Evolutionary conservation across 2,797 vertebrate species (phyloP).

Genomic region (Crax fasciolata): DNA sequence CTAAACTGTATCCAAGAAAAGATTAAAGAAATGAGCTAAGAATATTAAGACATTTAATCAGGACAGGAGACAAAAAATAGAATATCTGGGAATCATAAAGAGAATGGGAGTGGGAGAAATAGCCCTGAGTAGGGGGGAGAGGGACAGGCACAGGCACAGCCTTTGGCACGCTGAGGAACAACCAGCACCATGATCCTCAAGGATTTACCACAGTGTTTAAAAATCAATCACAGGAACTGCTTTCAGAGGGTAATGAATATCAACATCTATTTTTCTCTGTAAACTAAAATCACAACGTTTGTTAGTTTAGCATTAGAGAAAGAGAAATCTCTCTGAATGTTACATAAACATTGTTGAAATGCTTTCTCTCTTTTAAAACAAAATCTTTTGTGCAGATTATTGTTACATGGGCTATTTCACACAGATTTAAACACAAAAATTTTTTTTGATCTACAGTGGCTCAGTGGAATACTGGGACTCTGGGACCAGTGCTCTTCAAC

Average conservation of each 20-base stretch:
- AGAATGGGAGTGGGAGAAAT: neutral
- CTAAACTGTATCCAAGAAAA: neutral
- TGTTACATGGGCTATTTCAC: neutral
- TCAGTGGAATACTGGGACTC: neutral
- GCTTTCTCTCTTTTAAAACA: neutral
- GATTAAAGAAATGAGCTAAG: neutral
- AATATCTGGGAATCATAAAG: neutral
- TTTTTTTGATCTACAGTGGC: neutral
- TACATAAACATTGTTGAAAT: neutral
- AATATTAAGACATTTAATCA: neutral
- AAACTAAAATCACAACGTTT: neutral
- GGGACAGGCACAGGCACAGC: too few species aligned
- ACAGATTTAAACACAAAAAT: neutral
- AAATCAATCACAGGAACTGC: neutral
- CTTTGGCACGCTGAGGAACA: neutral
- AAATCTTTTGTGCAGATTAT: neutral
- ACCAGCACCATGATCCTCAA: neutral
- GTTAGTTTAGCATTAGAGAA: neutral
- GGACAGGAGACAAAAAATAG: neutral
- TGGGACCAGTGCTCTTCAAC: too few species aligned
- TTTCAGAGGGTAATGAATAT: constrained; percentile 7
- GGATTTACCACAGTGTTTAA: neutral
- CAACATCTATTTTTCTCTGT: neutral
- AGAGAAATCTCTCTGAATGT: neutral
- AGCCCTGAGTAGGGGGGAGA: neutral